These are phyloP conservation scores for Dicranocentrus wangi DNA, from an alignment of 2,888 invertebrate genomes.

Conservation along the genomic window DNA sequence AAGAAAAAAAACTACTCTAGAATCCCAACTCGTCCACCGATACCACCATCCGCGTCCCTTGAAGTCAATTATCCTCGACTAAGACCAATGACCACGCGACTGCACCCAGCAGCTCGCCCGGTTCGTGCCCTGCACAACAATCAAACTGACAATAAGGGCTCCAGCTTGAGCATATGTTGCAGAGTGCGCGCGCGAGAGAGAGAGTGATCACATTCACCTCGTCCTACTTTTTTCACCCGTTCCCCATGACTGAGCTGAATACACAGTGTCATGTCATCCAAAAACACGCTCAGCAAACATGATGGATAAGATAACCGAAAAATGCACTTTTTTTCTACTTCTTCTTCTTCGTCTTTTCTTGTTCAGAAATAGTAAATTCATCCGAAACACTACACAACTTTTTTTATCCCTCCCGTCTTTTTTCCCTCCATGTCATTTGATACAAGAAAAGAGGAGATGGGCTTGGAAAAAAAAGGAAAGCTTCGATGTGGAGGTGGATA, in stretches of 20 bases:
- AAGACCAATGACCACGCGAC: slow-evolving; percentile 20
- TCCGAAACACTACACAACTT: slow-evolving; percentile 1
- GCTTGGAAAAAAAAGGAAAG: too few relatives aligned
- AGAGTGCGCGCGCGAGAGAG: neutral
- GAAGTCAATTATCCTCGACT: slow-evolving; percentile 58
- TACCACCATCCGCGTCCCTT: too few relatives aligned
- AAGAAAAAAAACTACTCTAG: neutral
- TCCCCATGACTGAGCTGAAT: neutral
- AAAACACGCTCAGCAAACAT: slow-evolving; percentile 4
- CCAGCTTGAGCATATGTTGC: neutral
- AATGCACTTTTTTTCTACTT: neutral
- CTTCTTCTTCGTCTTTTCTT: neutral
- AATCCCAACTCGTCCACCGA: neutral
- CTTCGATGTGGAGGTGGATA: too few relatives aligned
- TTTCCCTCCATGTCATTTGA: slow-evolving; percentile 34
- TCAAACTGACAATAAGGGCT: neutral
- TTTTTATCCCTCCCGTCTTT: slow-evolving; percentile 2
- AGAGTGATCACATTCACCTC: slow-evolving; percentile 8
- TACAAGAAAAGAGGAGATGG: slow-evolving; percentile 8
- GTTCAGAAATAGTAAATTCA: neutral
- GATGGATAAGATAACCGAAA: slow-evolving; percentile 17
- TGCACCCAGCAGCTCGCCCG: too few relatives aligned
- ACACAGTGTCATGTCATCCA: slow-evolving; percentile 50
- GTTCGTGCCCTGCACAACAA: slow-evolving; percentile 32
- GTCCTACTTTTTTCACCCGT: slow-evolving; percentile 26